Percentiles rank a stretch among this genome's conserved stretches.
These are phyloP conservation scores for Scaptomyza flava DNA, from an alignment of 2,888 invertebrate species.

Conservation along the genomic window DNA sequence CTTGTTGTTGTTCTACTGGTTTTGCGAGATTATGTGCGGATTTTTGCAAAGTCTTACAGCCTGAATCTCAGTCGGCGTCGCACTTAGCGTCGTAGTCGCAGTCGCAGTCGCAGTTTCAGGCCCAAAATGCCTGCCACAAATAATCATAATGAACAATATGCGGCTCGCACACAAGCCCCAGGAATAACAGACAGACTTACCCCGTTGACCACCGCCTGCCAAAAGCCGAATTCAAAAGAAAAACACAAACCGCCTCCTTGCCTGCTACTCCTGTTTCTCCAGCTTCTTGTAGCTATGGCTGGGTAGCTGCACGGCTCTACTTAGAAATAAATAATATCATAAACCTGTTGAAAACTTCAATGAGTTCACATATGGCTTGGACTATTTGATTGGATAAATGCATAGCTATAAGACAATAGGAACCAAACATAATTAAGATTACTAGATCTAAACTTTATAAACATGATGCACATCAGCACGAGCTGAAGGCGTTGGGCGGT, in stretches of 20 bases:
- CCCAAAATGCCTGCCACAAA: conserved; percentile 64
- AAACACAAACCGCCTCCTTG: conserved; percentile 61
- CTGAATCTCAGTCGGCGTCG: conserved; percentile 1
- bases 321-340: conserved; percentile 26
- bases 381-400: conserved; percentile 27
- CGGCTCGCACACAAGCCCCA: conserved; percentile 36
- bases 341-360: conserved; percentile 30
- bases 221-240: conserved; percentile 72
- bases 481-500: neutral
- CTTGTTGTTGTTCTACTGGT: conserved; percentile 78
- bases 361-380: neutral
- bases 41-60: conserved; percentile 67
- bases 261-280: conserved; percentile 19
- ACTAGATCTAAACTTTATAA: neutral
- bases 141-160: conserved; percentile 77
- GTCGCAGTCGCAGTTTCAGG: conserved; percentile 31
- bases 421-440: neutral
- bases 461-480: no score
- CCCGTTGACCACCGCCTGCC: conserved; percentile 46
- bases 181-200: conserved; percentile 40
- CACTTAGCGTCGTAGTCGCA: neutral
- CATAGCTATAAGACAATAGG: neutral
- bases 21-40: conserved; percentile 78
- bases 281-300: conserved; percentile 29
- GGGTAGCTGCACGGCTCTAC: conserved; percentile 23